A percentile compares a stretch with the other conserved stretches of the same genome.
Conservation (phyloP, 2,113 vertebrate genomes). For the Coptodon bakossiorum region DNA sequence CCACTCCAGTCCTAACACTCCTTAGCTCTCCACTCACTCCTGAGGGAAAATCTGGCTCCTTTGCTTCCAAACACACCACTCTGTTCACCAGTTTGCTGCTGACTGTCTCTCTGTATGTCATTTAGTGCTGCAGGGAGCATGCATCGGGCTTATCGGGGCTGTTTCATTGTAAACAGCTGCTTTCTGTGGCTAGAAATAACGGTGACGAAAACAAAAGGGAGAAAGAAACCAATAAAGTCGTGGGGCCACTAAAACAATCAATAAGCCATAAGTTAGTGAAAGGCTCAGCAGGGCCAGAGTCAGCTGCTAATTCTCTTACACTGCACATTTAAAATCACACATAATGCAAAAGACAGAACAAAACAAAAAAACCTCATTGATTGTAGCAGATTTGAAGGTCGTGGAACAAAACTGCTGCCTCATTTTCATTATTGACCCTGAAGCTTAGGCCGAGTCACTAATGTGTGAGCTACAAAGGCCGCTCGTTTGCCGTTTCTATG, state of each 20-base stretch:
- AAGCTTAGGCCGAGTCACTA: background rate
- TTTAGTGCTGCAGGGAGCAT: background rate
- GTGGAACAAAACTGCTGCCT: background rate
- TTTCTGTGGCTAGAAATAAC: background rate
- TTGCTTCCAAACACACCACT: background rate
- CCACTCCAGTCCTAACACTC: background rate
- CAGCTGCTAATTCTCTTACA: background rate
- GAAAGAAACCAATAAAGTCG: background rate
- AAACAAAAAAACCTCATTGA: background rate
- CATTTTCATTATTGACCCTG: background rate
- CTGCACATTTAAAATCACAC: background rate
- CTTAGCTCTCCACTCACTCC: background rate
- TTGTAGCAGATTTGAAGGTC: background rate
- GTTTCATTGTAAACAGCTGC: background rate
- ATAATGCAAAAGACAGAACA: background rate
- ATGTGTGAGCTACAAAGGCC: background rate
- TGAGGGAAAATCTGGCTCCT: background rate
- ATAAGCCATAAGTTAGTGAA: background rate
- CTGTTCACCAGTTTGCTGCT: background rate
- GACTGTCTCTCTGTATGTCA: background rate
- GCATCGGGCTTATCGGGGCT: background rate
- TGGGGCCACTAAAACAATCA: background rate
- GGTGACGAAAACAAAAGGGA: background rate
- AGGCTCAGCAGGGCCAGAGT: background rate
- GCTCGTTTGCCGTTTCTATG: background rate